phyloP scores from a whole-genome alignment of 53 echinoderm and acorn worm genomes.

The Actinopyga echinites region DNA sequence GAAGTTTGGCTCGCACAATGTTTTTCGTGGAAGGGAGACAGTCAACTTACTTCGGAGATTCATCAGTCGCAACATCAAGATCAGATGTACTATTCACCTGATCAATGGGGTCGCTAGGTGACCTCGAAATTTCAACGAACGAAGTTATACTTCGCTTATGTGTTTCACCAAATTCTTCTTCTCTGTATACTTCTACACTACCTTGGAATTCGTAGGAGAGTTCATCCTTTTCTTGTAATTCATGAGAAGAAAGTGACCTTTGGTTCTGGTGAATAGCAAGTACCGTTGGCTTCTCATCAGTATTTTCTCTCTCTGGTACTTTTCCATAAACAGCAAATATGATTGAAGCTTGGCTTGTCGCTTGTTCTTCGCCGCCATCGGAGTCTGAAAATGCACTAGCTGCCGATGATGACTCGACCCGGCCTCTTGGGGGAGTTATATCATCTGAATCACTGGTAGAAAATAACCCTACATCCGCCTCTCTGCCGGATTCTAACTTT shows the following conservation, averaged over 20 bases:
- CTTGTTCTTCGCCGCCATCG: neutral
- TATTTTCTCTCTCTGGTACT: neutral
- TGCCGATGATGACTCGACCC: conserved; percentile 9
- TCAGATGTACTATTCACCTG: no score
- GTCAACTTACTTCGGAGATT: no score
- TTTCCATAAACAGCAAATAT: conserved; percentile 10
- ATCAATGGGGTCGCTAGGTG: no score
- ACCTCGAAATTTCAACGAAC: no score
- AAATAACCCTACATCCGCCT: neutral
- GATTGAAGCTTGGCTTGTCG: neutral
- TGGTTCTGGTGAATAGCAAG: no score
- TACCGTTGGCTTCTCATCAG: neutral
- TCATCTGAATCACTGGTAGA: conserved; percentile 24
- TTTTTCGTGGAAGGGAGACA: no score
- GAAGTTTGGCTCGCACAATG: no score
- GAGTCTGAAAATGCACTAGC: conserved; percentile 30
- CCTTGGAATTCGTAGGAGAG: neutral
- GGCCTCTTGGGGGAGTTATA: conserved; percentile 20
- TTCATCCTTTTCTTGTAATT: neutral
- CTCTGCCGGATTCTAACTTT: neutral
- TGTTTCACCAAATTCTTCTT: neutral
- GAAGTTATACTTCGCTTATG: no score
- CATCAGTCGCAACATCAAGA: no score
- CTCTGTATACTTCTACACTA: conserved; percentile 15
- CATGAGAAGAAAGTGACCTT: no score